These are phyloP conservation scores for Chironomus striatipennis DNA, from an alignment of 1,140 invertebrate genomes.

Conservation along the genomic window DNA sequence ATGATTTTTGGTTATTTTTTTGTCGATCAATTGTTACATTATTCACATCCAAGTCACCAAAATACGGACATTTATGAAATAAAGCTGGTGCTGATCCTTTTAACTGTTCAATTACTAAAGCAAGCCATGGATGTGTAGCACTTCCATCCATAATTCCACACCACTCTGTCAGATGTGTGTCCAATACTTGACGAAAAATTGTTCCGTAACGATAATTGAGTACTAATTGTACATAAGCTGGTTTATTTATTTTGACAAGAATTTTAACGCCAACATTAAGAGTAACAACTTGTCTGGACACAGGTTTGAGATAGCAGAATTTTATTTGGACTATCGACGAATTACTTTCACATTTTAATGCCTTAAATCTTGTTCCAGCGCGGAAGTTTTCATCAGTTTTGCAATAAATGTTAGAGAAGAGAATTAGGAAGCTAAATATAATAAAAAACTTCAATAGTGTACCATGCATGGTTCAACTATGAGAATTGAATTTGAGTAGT, in stretches of 20 bases:
- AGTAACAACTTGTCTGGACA: background rate
- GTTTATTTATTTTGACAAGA: background rate
- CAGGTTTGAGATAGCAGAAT: background rate
- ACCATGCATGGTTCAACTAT: too few species aligned
- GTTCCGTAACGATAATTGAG: background rate
- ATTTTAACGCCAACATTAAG: background rate
- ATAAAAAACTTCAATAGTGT: too few species aligned
- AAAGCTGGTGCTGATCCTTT: background rate
- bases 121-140: background rate
- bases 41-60: background rate
- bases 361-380: too few species aligned
- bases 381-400: too few species aligned
- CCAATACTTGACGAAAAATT: background rate
- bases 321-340: background rate
- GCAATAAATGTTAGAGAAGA: too few species aligned
- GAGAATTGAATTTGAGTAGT: too few species aligned
- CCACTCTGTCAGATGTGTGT: background rate
- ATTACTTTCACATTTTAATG: background rate
- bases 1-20: background rate
- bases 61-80: background rate
- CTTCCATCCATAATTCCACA: background rate
- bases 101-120: background rate
- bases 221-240: background rate
- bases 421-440: too few species aligned
- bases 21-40: background rate